These are phyloP conservation scores for Celastrina argiolus DNA, from an alignment of 2,888 invertebrate genomes.

Conservation along the genomic window DNA sequence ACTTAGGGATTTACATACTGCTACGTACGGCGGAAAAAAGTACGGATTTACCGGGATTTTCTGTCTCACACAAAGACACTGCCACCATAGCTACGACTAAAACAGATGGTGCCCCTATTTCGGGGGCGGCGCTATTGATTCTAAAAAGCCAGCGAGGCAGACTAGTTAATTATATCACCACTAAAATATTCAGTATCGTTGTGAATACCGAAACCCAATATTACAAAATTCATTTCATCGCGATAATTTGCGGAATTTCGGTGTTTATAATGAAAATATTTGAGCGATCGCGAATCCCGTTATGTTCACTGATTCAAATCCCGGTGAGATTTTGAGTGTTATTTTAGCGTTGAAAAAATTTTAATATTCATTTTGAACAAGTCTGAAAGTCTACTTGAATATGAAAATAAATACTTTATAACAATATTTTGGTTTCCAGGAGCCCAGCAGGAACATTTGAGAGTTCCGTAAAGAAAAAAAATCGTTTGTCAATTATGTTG, in stretches of 20 bases:
- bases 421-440: too few relatives aligned
- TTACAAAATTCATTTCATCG: neutral
- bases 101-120: neutral
- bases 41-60: too few relatives aligned
- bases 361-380: too few relatives aligned
- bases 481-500: too few relatives aligned
- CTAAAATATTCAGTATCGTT: constrained; percentile 1
- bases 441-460: too few relatives aligned
- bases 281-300: neutral
- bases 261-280: constrained; percentile 10
- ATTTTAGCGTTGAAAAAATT: neutral
- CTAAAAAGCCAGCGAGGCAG: neutral
- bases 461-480: too few relatives aligned
- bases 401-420: too few relatives aligned
- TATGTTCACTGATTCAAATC: neutral
- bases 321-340: neutral
- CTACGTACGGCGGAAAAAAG: too few relatives aligned
- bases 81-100: too few relatives aligned
- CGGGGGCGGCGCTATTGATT: neutral
- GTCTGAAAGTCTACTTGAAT: too few relatives aligned
- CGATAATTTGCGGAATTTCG: neutral
- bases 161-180: neutral
- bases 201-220: neutral
- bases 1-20: too few relatives aligned
- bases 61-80: too few relatives aligned